These are phyloP conservation scores for Picus viridis DNA, from an alignment of 2,797 vertebrate species.

Conservation along the genomic window DNA sequence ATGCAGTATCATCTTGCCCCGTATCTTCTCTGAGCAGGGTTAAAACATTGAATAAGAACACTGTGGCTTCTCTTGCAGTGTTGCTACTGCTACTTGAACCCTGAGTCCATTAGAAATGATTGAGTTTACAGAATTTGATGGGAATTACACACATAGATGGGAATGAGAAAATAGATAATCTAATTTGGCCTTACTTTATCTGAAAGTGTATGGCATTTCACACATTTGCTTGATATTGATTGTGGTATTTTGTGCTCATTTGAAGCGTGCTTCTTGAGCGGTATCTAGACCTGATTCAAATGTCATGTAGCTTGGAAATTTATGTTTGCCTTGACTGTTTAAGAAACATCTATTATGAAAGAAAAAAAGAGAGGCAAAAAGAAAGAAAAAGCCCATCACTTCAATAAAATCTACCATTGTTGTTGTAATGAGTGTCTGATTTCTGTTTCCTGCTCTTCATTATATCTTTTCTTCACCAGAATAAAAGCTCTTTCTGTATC, in stretches of 20 bases:
- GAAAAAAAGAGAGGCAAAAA: neutral
- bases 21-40: neutral
- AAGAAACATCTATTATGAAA: neutral
- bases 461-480: neutral
- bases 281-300: neutral
- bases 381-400: neutral
- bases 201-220: neutral
- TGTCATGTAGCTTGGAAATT: neutral
- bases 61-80: neutral
- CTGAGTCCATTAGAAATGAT: neutral
- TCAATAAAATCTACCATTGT: neutral
- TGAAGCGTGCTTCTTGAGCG: neutral
- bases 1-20: neutral
- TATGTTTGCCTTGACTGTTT: neutral
- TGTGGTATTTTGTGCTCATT: neutral
- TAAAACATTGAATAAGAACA: neutral
- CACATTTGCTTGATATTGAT: rapidly evolving
- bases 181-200: neutral
- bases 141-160: neutral
- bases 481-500: neutral
- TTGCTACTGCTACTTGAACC: neutral
- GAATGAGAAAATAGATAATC: neutral
- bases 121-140: neutral
- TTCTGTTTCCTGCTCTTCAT: neutral
- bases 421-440: neutral